Evolutionary conservation across 2,888 invertebrate genomes (phyloP).

Genomic region (Asteroscopus sphinx): DNA sequence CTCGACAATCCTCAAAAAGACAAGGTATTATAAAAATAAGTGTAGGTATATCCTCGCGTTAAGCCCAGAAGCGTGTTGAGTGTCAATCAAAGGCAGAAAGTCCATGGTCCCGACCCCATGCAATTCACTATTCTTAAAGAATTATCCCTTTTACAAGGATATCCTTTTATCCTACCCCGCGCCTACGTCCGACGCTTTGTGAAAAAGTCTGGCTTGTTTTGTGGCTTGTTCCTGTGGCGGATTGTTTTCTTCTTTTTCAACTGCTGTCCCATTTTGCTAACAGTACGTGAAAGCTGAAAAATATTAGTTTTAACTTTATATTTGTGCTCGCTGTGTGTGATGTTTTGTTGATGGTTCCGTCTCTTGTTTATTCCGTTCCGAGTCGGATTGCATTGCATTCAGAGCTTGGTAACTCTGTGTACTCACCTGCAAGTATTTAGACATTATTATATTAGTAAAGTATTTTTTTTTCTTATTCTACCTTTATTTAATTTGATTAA

Average conservation of each 20-base stretch:
- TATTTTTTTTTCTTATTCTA: no score
- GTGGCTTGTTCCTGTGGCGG: conserved; percentile 1
- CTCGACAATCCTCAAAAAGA: neutral
- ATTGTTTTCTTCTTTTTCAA: conserved; percentile 18
- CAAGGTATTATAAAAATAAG: conserved; percentile 14
- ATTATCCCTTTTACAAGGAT: conserved; percentile 37
- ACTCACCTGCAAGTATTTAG: no score
- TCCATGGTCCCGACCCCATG: conserved; percentile 12
- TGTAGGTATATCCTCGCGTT: neutral
- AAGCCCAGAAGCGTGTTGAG: conserved; percentile 20
- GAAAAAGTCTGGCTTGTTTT: conserved; percentile 5
- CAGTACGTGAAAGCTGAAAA: conserved; percentile 21
- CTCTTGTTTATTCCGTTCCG: neutral
- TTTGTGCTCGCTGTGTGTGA: neutral
- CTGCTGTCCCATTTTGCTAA: conserved; percentile 21
- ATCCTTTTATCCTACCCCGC: conserved; percentile 30
- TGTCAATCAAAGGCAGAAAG: conserved; percentile 32
- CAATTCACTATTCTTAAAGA: conserved; percentile 43
- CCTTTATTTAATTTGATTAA: no score
- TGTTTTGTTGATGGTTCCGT: neutral
- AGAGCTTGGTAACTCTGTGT: no score
- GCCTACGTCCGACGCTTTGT: conserved; percentile 10
- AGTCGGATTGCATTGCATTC: no score
- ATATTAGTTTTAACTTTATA: conserved; percentile 5
- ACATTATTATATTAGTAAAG: no score